A percentile compares a stretch with the other conserved stretches of the same genome.
Evolutionary conservation across 1,140 invertebrate genomes (phyloP).

Genomic region (Acyrthosiphon pisum): DNA sequence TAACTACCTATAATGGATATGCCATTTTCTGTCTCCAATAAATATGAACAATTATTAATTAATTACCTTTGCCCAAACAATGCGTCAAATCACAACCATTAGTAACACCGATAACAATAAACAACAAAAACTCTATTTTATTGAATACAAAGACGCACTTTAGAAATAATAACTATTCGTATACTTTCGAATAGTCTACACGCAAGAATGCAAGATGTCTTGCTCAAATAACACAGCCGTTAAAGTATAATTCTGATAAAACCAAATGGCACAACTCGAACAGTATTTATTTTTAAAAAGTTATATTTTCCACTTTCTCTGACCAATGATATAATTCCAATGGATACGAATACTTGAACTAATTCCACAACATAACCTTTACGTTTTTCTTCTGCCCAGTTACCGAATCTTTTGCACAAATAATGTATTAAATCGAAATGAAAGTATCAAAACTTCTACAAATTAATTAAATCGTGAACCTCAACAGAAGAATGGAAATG

Average conservation of each 20-base stretch:
- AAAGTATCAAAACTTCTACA: not conserved
- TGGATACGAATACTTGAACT: not conserved
- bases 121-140: not conserved
- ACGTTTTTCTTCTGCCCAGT: not conserved
- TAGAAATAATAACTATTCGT: not conserved
- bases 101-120: not conserved
- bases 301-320: not conserved
- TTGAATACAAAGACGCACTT: not conserved
- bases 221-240: not conserved
- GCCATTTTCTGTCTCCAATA: not conserved
- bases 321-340: not conserved
- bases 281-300: not conserved
- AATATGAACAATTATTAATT: not conserved
- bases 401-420: not conserved
- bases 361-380: not conserved
- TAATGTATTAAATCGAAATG: not conserved
- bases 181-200: not conserved
- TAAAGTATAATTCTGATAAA: not conserved
- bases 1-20: not conserved
- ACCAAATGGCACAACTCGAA: not conserved
- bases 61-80: not conserved
- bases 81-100: not conserved
- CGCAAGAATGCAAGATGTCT: not conserved
- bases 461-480: not conserved
- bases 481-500: not conserved